Percentiles rank a stretch among this genome's conserved stretches.
These are phyloP conservation scores for rabbit (Oryctolagus cuniculus) DNA, from an alignment of 2,113 vertebrate genomes.

Conservation along the genomic window DNA sequence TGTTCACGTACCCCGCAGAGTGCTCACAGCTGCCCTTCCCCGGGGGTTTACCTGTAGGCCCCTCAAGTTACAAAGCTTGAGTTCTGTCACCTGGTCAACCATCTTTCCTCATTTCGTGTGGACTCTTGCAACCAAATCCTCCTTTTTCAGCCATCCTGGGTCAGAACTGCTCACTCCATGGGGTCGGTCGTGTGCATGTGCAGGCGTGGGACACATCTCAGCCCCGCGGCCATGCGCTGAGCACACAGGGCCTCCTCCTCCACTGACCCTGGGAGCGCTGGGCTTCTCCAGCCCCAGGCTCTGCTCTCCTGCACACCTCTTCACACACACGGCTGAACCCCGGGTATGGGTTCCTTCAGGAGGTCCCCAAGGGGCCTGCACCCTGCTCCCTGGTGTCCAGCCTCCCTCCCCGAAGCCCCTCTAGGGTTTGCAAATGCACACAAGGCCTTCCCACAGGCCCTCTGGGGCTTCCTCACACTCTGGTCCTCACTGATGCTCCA, in stretches of 20 bases:
- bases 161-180: neutral
- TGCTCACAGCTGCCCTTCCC: too few species aligned
- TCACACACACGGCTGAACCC: too few species aligned
- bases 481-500: neutral
- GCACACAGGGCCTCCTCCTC: neutral
- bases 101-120: constrained; percentile 45
- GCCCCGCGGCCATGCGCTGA: too few species aligned
- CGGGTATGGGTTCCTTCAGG: too few species aligned
- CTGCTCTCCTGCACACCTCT: too few species aligned
- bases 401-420: accelerated
- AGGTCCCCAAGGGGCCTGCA: neutral
- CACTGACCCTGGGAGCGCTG: accelerated
- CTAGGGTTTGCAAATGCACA: accelerated
- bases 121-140: neutral
- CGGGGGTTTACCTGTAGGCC: neutral
- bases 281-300: too few species aligned
- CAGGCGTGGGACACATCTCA: accelerated
- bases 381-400: accelerated
- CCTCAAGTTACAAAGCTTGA: neutral
- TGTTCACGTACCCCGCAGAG: too few species aligned
- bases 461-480: too few species aligned
- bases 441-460: accelerated
- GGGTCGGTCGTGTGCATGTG: too few species aligned
- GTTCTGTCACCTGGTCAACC: neutral
- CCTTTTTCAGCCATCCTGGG: neutral